These are phyloP conservation scores for Actinia equina DNA, from an alignment of 64 coral and sea anemone species.

Conservation along the genomic window DNA sequence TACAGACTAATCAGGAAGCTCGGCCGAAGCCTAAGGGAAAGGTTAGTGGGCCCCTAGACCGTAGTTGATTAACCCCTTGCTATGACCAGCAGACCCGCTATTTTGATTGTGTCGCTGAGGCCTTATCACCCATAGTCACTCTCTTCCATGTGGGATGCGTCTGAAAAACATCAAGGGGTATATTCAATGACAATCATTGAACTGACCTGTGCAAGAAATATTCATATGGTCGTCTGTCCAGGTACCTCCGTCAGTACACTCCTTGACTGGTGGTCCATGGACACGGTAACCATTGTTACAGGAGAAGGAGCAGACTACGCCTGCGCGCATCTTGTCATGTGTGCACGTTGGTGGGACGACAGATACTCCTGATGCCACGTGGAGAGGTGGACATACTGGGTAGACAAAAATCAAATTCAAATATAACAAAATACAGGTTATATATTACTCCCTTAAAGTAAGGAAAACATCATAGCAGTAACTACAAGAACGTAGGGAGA, in stretches of 20 bases:
- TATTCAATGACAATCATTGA: too few species aligned
- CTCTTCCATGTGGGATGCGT: background rate
- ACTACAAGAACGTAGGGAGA: too few species aligned
- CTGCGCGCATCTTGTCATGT: background rate
- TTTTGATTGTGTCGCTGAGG: too few species aligned
- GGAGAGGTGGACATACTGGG: background rate
- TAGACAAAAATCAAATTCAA: background rate
- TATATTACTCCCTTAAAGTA: too few species aligned
- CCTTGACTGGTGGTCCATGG: slow-evolving; percentile 57
- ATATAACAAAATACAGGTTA: background rate
- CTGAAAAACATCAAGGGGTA: too few species aligned
- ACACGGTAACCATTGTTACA: slow-evolving; percentile 44
- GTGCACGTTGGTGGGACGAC: slow-evolving; percentile 25
- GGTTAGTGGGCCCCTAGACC: too few species aligned
- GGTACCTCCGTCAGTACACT: slow-evolving; percentile 46
- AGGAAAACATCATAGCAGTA: too few species aligned
- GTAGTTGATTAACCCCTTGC: too few species aligned
- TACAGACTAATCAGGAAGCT: too few species aligned
- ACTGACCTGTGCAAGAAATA: slow-evolving; percentile 57
- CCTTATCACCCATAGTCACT: too few species aligned
- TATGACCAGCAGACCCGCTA: too few species aligned
- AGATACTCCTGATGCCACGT: background rate
- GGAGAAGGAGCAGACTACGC: slow-evolving; percentile 43
- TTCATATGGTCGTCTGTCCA: slow-evolving; percentile 54
- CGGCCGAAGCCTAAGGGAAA: too few species aligned